Base-by-base conservation (phyloP, 2,797 vertebrate genomes). In the Carcharodon carcharias region DNA sequence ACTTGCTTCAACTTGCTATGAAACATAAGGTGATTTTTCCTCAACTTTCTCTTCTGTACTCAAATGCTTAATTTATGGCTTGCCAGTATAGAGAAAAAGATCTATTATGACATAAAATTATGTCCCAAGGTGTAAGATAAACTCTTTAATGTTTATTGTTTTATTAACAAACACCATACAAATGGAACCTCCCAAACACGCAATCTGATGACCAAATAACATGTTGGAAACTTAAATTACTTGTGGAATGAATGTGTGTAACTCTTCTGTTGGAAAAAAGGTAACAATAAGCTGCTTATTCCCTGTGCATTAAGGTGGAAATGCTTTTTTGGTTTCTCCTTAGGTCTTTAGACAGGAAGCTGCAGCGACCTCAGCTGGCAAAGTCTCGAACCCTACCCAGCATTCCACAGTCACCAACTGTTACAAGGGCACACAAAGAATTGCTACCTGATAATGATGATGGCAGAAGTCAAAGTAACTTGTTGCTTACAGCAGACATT, bases 351-450 rank as follows among this genome's bases (percentile, higher is more conserved):
- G 99, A 99, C 97, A 98, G 98, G 95, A 98, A 98, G 96, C 97
- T 98, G 91, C 98, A 98, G 98, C 98, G 98, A 96, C 98, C 99
- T 0, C 96, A 98, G 31, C 97, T 99, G 97, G 98, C 98, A 45
- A 99, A 99, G 97, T 99, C 99, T 0, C 98, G 98, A 11, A 99
- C 99, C 0, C 98, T 99, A 96, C 99, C 99, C 97, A 99, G 99
- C 98, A 99, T 99, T 97, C 99, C 98, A 0, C 99, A 99, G 98
- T 99, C 99, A 1, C 99, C 99, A 0, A 98, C 98, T 0, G 97
- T 98, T 96, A 85, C 82, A 92, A 63, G 89, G 9, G 89, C 89
- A 8, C 58, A 63, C 54, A 92, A 92, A 92, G 89, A 92, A 63
- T 63, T 92, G 58, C 28, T 92, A 92, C 58, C 89, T 31, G 58